A percentile compares a stretch with the other conserved stretches of the same genome.
Conservation (phyloP, 2,113 vertebrate genomes). For the Synodontis membranacea region DNA sequence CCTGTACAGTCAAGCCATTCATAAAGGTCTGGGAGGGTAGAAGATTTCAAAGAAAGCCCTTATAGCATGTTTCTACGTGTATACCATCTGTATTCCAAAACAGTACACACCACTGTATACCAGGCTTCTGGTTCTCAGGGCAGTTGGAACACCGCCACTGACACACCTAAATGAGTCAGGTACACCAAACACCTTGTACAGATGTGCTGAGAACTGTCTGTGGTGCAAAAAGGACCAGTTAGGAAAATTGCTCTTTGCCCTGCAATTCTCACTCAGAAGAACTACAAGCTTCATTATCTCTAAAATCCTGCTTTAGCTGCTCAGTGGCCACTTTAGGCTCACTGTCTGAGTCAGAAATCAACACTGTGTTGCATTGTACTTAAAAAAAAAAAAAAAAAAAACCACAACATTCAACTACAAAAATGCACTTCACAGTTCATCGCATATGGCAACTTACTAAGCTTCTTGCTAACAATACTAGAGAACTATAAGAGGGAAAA, state of each 20-base stretch:
- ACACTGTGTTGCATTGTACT: not conserved
- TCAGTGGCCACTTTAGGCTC: not conserved
- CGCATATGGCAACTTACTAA: not conserved
- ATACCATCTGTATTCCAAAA: not conserved
- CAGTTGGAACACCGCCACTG: not conserved
- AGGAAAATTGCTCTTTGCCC: not conserved
- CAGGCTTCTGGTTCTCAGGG: not conserved
- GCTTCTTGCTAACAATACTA: not conserved
- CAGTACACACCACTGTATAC: not conserved
- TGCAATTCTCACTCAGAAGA: not conserved
- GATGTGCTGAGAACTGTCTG: not conserved
- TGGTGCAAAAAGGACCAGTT: not conserved
- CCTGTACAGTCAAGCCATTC: not conserved
- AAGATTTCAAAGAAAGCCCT: not conserved
- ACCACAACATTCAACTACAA: not conserved
- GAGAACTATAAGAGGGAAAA: not conserved
- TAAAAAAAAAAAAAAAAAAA: not conserved
- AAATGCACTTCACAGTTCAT: not conserved
- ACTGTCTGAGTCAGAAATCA: not conserved
- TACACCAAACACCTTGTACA: not conserved
- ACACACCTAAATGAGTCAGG: conserved; percentile 2
- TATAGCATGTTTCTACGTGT: not conserved
- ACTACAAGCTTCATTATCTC: not conserved
- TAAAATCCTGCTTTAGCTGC: not conserved
- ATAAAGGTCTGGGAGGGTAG: not conserved